phyloP scores from a whole-genome alignment of 2,797 vertebrate genomes.

The Pipistrellus nathusii region DNA sequence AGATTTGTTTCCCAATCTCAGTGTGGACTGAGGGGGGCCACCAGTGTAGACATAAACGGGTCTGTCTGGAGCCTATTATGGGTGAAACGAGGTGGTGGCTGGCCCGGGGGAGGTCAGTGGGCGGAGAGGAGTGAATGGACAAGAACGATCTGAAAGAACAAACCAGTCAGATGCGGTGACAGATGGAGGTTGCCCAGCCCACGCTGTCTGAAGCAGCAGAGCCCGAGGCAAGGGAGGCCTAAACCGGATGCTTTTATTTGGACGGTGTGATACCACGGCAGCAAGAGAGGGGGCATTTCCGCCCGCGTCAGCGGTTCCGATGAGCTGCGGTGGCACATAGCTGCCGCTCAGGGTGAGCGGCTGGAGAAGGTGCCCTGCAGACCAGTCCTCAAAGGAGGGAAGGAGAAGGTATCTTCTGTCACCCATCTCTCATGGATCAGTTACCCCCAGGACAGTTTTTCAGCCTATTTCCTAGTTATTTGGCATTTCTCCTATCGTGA shows the following conservation, averaged over 20 bases:
- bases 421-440: background rate
- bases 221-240: background rate
- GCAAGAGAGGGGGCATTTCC: background rate
- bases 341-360: background rate
- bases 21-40: too few species aligned
- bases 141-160: background rate
- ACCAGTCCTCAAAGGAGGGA: background rate
- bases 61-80: background rate
- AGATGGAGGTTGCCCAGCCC: background rate
- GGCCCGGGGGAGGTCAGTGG: rapidly evolving
- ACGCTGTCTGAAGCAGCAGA: too few species aligned
- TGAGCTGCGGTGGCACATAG: background rate
- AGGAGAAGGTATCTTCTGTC: background rate
- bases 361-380: background rate
- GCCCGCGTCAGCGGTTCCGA: rapidly evolving
- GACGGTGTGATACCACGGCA: rapidly evolving
- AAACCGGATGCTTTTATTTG: too few species aligned
- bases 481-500: background rate
- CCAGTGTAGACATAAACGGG: background rate
- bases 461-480: background rate
- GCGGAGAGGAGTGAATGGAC: background rate
- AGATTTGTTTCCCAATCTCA: background rate
- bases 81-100: background rate
- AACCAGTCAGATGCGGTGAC: background rate
- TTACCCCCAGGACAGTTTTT: background rate